A percentile compares a stretch with the other conserved stretches of the same genome.
Conservation (phyloP, 2,797 vertebrate species). For the Enteromius radiatus region DNA sequence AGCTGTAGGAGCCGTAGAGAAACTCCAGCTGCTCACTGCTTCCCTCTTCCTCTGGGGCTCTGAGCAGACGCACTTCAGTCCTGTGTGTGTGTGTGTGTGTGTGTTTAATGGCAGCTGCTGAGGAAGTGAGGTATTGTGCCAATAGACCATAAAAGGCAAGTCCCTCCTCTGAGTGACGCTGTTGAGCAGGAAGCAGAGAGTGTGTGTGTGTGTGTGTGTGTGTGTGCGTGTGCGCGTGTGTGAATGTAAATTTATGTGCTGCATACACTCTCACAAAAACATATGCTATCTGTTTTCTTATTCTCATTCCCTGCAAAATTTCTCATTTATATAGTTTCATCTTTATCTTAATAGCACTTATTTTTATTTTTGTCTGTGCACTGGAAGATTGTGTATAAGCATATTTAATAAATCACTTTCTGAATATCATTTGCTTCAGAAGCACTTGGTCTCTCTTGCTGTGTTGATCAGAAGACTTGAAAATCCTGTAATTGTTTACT, state of each 20-base stretch:
- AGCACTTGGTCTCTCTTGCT: not conserved
- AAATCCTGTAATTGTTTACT: not conserved
- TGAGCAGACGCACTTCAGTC: conserved; percentile 22
- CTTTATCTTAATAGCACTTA: not conserved
- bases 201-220: conserved; percentile 11
- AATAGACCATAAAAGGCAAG: conserved; percentile 68
- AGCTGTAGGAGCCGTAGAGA: conserved; percentile 45
- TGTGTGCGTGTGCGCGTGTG: conserved; percentile 9
- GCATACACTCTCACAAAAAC: not conserved
- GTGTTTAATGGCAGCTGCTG: conserved; percentile 73
- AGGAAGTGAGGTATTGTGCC: conserved; percentile 80
- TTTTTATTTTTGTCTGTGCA: not conserved
- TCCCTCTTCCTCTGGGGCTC: conserved; percentile 52
- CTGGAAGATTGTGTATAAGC: not conserved
- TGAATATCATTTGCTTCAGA: not conserved
- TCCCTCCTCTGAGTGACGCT: conserved; percentile 69
- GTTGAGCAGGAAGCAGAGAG: conserved; percentile 47
- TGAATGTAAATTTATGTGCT: conserved; percentile 6
- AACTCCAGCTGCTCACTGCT: conserved; percentile 56
- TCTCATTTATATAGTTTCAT: not conserved
- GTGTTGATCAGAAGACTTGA: not conserved
- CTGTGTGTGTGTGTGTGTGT: conserved; percentile 10
- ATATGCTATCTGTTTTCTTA: not conserved
- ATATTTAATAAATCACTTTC: not conserved
- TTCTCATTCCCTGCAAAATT: not conserved